A percentile compares a stretch with the other conserved stretches of the same genome.
These are phyloP conservation scores for Ecdyonurus torrentis DNA, from an alignment of 2,888 invertebrate species.

Conservation along the genomic window DNA sequence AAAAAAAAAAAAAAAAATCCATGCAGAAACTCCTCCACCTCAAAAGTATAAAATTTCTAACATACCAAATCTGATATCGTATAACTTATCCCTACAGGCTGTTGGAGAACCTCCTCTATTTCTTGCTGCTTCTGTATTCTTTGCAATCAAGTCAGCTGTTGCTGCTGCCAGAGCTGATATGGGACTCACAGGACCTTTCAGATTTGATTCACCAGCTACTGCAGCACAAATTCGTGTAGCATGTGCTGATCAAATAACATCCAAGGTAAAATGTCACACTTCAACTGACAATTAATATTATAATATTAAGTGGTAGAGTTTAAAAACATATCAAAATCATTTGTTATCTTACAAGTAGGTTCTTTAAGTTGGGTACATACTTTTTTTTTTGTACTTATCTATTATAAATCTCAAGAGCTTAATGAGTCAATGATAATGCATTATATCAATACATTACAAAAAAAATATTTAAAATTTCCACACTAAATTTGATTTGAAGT, in stretches of 20 bases:
- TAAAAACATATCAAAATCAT: no score
- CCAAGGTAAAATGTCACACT: conserved; percentile 40
- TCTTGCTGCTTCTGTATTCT: conserved; percentile 71
- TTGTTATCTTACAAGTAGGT: no score
- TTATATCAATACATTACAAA: no score
- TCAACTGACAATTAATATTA: no score
- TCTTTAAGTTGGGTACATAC: no score
- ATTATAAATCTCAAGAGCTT: no score
- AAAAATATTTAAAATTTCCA: no score
- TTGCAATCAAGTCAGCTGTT: conserved; percentile 81
- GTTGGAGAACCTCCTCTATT: conserved; percentile 93
- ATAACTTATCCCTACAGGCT: conserved; percentile 59
- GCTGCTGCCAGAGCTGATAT: conserved; percentile 56
- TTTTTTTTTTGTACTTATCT: no score
- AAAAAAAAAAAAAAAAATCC: neutral
- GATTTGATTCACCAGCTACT: conserved; percentile 71
- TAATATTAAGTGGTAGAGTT: no score
- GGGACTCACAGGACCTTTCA: conserved; percentile 40
- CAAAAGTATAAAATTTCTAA: neutral
- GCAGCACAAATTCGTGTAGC: conserved; percentile 77
- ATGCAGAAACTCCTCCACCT: neutral
- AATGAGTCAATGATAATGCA: no score
- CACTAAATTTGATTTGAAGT: no score
- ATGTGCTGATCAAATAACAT: conserved; percentile 67
- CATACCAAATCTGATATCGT: no score